Evolutionary conservation across 2,888 invertebrate species (phyloP).

Genomic region (Plagiodera versicolora): DNA sequence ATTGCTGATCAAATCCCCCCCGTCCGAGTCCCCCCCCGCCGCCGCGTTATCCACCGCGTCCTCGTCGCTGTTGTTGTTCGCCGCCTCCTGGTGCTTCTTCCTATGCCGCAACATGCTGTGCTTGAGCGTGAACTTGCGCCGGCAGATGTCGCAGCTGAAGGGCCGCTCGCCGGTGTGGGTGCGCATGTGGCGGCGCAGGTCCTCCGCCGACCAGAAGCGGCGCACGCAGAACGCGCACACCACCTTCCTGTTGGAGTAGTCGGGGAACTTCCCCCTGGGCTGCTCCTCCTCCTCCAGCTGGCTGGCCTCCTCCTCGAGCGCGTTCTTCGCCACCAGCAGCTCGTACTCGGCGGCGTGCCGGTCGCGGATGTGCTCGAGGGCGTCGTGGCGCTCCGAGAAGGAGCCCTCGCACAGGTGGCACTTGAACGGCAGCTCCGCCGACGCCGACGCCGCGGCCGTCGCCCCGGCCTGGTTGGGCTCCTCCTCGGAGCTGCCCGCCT

Average conservation of each 20-base stretch:
- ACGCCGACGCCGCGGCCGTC: conserved; percentile 49
- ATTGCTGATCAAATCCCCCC: conserved; percentile 83
- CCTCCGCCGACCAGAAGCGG: conserved; percentile 94
- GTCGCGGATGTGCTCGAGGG: conserved; percentile 78
- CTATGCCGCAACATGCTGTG: conserved; percentile 93
- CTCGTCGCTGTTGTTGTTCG: conserved; percentile 55
- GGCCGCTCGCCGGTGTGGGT: conserved; percentile 92
- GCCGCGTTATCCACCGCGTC: conserved; percentile 56
- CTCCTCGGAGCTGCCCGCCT: conserved; percentile 54
- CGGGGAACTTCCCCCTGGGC: conserved; percentile 78
- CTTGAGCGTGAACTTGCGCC: conserved; percentile 86
- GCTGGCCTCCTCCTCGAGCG: conserved; percentile 60
- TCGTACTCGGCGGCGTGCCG: conserved; percentile 79
- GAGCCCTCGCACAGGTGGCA: conserved; percentile 92
- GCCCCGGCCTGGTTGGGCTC: conserved; percentile 42
- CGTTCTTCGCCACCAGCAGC: conserved; percentile 79
- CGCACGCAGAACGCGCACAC: conserved; percentile 92
- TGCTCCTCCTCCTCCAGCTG: conserved; percentile 70
- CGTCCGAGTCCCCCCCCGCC: conserved; percentile 58
- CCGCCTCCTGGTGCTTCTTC: conserved; percentile 76
- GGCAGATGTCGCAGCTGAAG: conserved; percentile 88
- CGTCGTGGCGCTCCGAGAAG: conserved; percentile 76
- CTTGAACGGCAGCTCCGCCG: conserved; percentile 82
- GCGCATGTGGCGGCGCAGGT: conserved; percentile 89
- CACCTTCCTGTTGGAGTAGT: conserved; percentile 84